These are phyloP conservation scores for Diplazon laetatorius DNA, from an alignment of 2,888 invertebrate species.

Conservation along the genomic window DNA sequence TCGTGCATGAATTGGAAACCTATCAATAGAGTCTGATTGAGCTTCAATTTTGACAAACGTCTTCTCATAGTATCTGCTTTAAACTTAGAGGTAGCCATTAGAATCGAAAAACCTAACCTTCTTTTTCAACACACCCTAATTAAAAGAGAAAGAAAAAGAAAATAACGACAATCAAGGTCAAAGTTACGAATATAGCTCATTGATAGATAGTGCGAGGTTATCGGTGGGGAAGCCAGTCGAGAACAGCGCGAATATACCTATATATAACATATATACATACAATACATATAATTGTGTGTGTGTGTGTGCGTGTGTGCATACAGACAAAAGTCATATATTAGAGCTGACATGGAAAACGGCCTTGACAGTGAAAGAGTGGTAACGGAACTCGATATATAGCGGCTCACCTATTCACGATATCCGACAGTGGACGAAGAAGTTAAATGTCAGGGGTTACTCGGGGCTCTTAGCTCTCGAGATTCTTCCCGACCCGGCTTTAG, in stretches of 20 bases:
- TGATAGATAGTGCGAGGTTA: slow-evolving; percentile 19
- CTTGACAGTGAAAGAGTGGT: slow-evolving; percentile 46
- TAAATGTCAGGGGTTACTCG: slow-evolving; percentile 38
- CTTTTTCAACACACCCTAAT: no score
- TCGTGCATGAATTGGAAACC: no score
- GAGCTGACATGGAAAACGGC: slow-evolving; percentile 7
- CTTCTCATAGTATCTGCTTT: no score
- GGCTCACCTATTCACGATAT: slow-evolving; percentile 11
- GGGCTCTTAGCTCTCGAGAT: slow-evolving; percentile 6
- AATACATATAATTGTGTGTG: no score
- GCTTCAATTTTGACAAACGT: no score
- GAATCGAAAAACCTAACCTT: no score
- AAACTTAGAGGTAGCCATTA: no score
- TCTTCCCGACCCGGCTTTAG: background rate
- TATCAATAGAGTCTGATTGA: no score
- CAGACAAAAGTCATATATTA: background rate
- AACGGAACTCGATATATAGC: slow-evolving; percentile 1
- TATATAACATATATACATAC: no score
- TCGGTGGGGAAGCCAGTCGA: background rate
- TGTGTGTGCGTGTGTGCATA: no score
- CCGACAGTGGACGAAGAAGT: background rate
- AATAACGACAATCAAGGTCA: background rate
- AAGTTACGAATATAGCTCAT: background rate
- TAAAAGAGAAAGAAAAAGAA: background rate
- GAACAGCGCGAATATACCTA: background rate